Evolutionary conservation across 2,797 vertebrate species (phyloP).

Genomic region (Parotocinclus haroldoi): DNA sequence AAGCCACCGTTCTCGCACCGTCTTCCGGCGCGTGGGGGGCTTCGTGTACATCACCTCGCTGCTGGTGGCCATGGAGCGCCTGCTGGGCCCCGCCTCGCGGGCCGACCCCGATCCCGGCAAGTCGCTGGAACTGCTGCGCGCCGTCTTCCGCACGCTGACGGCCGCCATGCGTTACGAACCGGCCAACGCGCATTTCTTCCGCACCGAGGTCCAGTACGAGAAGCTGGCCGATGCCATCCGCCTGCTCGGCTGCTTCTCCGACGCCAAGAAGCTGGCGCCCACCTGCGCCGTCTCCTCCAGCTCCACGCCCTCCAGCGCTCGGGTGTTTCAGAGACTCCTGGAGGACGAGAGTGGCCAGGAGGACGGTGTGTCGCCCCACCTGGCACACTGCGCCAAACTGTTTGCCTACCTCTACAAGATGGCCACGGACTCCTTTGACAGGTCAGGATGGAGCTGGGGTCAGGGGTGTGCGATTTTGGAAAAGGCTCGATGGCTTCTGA

Average conservation of each 20-base stretch:
- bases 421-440: constrained; percentile 97
- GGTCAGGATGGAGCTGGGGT: constrained; percentile 66
- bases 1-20: constrained; percentile 92
- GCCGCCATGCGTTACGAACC: constrained; percentile 98
- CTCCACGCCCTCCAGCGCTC: constrained; percentile 87
- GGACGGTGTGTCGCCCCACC: constrained; percentile 85
- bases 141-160: constrained; percentile 91
- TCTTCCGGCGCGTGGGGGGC: constrained; percentile 95
- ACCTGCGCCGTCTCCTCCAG: constrained; percentile 71
- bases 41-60: constrained; percentile 96
- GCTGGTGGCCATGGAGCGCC: constrained; percentile 94
- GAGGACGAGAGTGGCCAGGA: constrained; percentile 80
- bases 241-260: constrained; percentile 94
- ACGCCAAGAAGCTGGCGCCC: constrained; percentile 84
- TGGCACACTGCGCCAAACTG: constrained; percentile 94
- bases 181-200: constrained; percentile 97
- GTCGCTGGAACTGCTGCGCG: constrained; percentile 91
- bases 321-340: constrained; percentile 90
- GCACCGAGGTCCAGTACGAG: constrained; percentile 96
- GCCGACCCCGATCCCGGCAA: constrained; percentile 63
- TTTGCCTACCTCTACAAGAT: constrained; percentile 98
- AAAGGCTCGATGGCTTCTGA: too few species aligned
- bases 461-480: too few species aligned
- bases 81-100: constrained; percentile 65
- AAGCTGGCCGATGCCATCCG: constrained; percentile 94